Conservation (phyloP, 2,888 invertebrate genomes). For the Trichacis sp. region DNA sequence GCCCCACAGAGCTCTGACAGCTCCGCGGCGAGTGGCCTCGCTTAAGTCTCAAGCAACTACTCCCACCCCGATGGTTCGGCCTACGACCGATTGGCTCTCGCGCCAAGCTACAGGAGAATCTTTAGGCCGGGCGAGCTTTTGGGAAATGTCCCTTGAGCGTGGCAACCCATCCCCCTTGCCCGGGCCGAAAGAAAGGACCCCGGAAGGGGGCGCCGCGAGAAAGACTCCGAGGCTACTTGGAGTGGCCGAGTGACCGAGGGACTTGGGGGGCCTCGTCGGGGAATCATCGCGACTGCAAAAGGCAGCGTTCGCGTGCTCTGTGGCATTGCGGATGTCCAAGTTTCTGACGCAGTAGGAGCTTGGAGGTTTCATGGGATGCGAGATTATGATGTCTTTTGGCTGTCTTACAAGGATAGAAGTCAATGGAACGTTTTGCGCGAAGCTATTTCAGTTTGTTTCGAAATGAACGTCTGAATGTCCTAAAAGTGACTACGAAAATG, state of each 20-base stretch:
- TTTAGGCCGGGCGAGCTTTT: conserved; percentile 62
- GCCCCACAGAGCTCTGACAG: conserved; percentile 70
- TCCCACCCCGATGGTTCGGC: conserved; percentile 59
- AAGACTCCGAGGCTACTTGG: too few species aligned
- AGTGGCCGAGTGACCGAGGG: conserved; percentile 17
- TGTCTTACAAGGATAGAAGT: too few species aligned
- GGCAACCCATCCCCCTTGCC: conserved; percentile 31
- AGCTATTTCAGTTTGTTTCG: too few species aligned
- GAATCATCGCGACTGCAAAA: conserved; percentile 24
- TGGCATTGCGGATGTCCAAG: too few species aligned
- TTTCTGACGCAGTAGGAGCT: too few species aligned
- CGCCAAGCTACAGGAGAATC: conserved; percentile 60
- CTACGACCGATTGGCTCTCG: conserved; percentile 59
- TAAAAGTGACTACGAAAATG: too few species aligned
- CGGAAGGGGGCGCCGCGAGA: conserved; percentile 34
- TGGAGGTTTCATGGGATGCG: too few species aligned
- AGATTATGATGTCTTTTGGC: too few species aligned
- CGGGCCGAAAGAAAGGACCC: conserved; percentile 27
- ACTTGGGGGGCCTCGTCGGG: conserved; percentile 19
- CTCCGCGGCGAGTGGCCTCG: conserved; percentile 69
- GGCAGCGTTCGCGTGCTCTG: too few species aligned
- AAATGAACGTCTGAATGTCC: too few species aligned
- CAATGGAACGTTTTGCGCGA: conserved; percentile 14
- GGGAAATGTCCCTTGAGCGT: conserved; percentile 59
- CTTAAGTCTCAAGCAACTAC: conserved; percentile 66